Evolutionary conservation across 2,113 vertebrate genomes (phyloP).

Genomic region (Aspidoscelis tigris): DNA sequence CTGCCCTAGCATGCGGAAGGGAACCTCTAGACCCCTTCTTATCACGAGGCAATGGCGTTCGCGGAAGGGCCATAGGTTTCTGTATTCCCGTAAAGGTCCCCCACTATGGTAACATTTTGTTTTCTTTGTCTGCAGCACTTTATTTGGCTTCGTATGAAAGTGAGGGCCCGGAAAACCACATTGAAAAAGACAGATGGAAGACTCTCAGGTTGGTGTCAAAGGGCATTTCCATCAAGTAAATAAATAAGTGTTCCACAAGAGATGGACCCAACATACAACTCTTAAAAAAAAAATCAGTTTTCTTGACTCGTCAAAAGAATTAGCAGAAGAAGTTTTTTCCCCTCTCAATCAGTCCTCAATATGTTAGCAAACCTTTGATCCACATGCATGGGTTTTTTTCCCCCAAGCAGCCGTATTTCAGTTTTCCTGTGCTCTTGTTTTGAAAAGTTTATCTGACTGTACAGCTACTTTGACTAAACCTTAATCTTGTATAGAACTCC

Average conservation of each 20-base stretch:
- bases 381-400: background rate
- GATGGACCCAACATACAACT: conserved; percentile 23
- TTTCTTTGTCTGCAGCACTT: conserved; percentile 79
- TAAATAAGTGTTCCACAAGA: conserved; percentile 31
- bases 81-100: background rate
- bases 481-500: background rate
- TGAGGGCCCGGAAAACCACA: conserved; percentile 92
- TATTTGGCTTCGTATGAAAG: conserved; percentile 94
- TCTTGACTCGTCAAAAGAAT: conserved; percentile 45
- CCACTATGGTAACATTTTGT: conserved; percentile 32
- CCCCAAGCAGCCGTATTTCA: background rate
- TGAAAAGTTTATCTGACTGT: background rate
- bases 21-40: too few species aligned
- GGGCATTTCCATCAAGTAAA: conserved; percentile 18
- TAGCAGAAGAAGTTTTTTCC: background rate
- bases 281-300: background rate
- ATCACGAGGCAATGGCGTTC: too few species aligned
- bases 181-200: conserved; percentile 97
- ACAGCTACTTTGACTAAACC: too few species aligned
- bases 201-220: conserved; percentile 86
- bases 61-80: too few species aligned
- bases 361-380: background rate
- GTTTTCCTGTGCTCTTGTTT: background rate
- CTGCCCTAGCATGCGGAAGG: too few species aligned
- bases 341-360: conserved; percentile 1